These are phyloP conservation scores for Phengaris alcon DNA, from an alignment of 2,888 invertebrate genomes.

Conservation along the genomic window DNA sequence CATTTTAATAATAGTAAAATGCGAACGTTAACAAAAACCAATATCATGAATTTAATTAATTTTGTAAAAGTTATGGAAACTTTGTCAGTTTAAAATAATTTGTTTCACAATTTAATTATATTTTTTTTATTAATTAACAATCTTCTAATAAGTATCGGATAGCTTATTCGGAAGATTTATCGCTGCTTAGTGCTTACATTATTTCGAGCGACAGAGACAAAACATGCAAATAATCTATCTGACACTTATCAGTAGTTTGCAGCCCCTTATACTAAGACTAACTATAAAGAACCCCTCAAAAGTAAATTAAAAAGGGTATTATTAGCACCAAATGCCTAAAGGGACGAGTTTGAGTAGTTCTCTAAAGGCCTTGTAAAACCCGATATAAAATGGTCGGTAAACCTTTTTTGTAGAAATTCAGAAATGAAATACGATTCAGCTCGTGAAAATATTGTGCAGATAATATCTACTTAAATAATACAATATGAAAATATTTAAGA, in stretches of 20 bases:
- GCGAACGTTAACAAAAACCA: neutral
- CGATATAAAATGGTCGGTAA: constrained; percentile 13
- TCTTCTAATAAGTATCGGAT: too few relatives aligned
- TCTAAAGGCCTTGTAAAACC: constrained; percentile 4
- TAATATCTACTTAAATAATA: neutral
- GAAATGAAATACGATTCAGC: constrained; percentile 17
- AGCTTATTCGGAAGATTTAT: too few relatives aligned
- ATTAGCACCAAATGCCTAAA: neutral
- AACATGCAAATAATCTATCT: too few relatives aligned
- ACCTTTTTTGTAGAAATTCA: constrained; percentile 12
- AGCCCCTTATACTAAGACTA: neutral
- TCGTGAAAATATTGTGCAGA: constrained; percentile 1
- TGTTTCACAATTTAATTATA: neutral
- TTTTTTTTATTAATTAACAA: too few relatives aligned
- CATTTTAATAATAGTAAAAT: neutral
- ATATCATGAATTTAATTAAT: neutral
- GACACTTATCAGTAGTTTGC: too few relatives aligned
- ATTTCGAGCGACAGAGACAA: too few relatives aligned
- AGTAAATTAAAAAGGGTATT: constrained; percentile 16
- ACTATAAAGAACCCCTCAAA: neutral
- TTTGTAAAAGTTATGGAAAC: neutral
- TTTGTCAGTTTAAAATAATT: neutral
- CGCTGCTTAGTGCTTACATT: too few relatives aligned
- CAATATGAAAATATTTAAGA: too few relatives aligned
- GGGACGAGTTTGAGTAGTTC: constrained; percentile 5